Base-by-base conservation (phyloP, 2,797 vertebrate genomes). In the Malurus splendens region DNA sequence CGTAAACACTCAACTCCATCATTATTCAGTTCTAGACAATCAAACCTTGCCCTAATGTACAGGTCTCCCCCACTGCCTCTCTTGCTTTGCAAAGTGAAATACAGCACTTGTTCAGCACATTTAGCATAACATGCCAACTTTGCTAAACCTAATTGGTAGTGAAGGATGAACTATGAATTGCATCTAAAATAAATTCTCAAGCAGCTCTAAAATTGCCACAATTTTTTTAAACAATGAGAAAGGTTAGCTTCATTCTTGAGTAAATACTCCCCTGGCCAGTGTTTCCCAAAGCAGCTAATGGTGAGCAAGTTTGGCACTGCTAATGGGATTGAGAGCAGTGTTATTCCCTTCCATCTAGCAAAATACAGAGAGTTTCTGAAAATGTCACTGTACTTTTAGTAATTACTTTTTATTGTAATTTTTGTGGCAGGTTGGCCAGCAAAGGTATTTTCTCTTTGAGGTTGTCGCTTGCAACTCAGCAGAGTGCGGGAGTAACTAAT, bases 381-480 rank as follows among this genome's bases (percentile, higher is more conserved):
- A 61, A 75, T 75, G 47, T 52, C 81, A 66, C 32, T 75, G 54
- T 59, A 75, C 61, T 59, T 74, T 20, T 20, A 39, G 6, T 59
- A 75, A 75, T 66, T 66, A 52, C 28, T 67, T 61, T 55, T 61
- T 89, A 44, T 8, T 47, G 61, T 59, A 36, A 59, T 33, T 86
- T 78, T 76, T 85, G 41, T 75, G 61, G 72, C 66, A 72, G 42
- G n/a, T 54, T 93, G 86, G 52, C 71, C 91, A 67, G 80, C 74
- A 82, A 54, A 71, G 39, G 17, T 93, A 23, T 83, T 89, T 94
- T 78, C 48, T 89, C 71, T 87, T 83, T 82, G 87, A 50, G 52
- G 80, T 66, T 94, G 89, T 89, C 71, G 47, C 52, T 86, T 72
- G 50, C 72, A 90, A 65, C 64, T 79, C 28, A 0, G 56, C 50